Base-by-base conservation (phyloP, 2,797 vertebrate species). In the Aythya fuligula region DNA sequence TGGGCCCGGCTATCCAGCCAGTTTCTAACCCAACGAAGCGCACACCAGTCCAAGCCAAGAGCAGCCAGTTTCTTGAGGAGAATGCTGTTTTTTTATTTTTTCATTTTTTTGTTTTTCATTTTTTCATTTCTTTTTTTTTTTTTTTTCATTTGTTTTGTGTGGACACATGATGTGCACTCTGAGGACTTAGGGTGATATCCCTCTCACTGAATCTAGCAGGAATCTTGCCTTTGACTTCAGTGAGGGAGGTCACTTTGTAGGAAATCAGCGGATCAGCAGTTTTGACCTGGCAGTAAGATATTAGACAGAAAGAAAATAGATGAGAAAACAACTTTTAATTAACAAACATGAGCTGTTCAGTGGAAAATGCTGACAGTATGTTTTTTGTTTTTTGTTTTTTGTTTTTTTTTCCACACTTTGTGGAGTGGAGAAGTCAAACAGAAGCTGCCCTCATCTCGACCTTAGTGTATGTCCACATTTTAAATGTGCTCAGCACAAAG, bases 281-380 rank as follows among this genome's bases (percentile, higher is more conserved):
- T 96, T 94, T 70, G 8, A 28, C 73, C 36, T 90, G 69, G 78
- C 67, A 69, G 57, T 77, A 73, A n/a, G 30, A 69, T 91, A 92
- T 53, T 75, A 78, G 54, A 49, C 73, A 64, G 91, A 82, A 91
- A 85, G 75, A 64, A 95, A 88, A 94, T 36, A 92, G 75, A 96
- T 94, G 69, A 58, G 67, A 86, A 93, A 95, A 93, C 84, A 95
- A 78, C 65, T 92, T 96, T 93, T 95, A 97, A 92, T 95, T 96
- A 95, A 92, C 84, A 96, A 95, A 96, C 87, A 87, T 81, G 87
- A 87, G 65, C 20, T 87, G 69, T 71, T 85, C 39, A 24, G 49
- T 24, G 13, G 54, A 82, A 90, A 82, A 45, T 39, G 89, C 90
- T 95, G 93, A 95, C 84, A 0, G 1, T 3, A 3, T 24, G 2